A percentile compares a stretch with the other conserved stretches of the same genome.
These are phyloP conservation scores for Enteromius treurensis DNA, from an alignment of 2,797 vertebrate species.

Conservation along the genomic window DNA sequence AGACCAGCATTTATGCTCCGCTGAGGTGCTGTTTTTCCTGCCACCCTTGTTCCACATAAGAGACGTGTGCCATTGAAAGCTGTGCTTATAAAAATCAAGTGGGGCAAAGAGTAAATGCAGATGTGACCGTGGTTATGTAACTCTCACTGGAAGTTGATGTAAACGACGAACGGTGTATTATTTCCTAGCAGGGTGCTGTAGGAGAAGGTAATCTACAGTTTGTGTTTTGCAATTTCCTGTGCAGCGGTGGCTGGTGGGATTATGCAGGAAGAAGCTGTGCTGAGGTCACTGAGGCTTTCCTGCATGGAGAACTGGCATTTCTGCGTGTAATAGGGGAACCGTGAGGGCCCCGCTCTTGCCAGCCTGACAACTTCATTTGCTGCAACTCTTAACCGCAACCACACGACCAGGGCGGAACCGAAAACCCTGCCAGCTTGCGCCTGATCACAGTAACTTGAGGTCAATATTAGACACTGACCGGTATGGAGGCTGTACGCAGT, in stretches of 20 bases:
- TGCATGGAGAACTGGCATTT: constrained; percentile 13
- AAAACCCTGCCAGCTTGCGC: constrained; percentile 1
- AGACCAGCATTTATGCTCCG: constrained; percentile 55
- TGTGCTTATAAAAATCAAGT: constrained; percentile 35
- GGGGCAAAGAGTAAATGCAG: constrained; percentile 33
- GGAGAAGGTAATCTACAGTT: constrained; percentile 24
- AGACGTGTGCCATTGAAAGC: neutral
- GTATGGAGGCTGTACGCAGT: neutral
- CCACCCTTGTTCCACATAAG: constrained; percentile 37
- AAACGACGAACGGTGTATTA: constrained; percentile 30
- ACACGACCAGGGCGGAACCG: constrained; percentile 39
- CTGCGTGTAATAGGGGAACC: constrained; percentile 20
- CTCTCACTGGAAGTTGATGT: constrained; percentile 21
- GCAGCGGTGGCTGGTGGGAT: constrained; percentile 24
- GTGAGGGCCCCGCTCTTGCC: constrained; percentile 8
- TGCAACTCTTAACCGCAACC: constrained; percentile 42
- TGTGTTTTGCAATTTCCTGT: constrained; percentile 45
- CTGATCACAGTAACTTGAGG: constrained; percentile 24
- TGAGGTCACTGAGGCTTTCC: constrained; percentile 47
- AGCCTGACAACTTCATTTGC: constrained; percentile 24
- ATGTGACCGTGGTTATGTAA: constrained; percentile 17
- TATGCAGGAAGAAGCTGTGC: constrained; percentile 29
- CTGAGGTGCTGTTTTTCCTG: constrained; percentile 38
- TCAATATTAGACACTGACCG: constrained; percentile 18
- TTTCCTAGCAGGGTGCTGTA: constrained; percentile 25